Base-by-base conservation (phyloP, 37 sponge, comb jelly and placozoan species). In the Mnemiopsis leidyi region DNA sequence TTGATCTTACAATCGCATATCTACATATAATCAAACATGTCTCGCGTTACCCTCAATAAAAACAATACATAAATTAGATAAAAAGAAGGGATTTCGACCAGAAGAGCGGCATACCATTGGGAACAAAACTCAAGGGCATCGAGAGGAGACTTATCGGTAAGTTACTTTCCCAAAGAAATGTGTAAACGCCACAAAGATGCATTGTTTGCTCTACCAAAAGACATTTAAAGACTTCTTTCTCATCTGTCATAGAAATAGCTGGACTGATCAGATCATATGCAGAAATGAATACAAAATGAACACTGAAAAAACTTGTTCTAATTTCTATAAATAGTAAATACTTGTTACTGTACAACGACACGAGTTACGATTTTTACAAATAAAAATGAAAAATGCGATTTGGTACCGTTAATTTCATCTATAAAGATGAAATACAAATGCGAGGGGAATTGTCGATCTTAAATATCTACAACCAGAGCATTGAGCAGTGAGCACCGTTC, bases 41-140 rank as follows among this genome's bases (percentile, higher is more conserved):
- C 79, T 36, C 30, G 79, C 79, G 20, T 77, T 16, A 77, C 26
- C 79, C 79, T 32, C 79, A 77, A 32, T 77, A 77, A 77, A 48
- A 77, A 77, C 79, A 77, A 31, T 32, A 3, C 79, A 77, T 77
- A 77, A 77, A 77, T 77, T 34, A 77, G 61, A 77, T 77, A 34
- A 77, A 77, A 77, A 77, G 79, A 77, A 32, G 79, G 18, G 79
- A 48, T 48, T 48, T 18, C 61, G 5, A n/a, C 13, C 9, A 48
- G 61, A 48, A 18, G 61, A 48, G 61, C 13, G 5, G 5, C 61
- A 48, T 13, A 48, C 5, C 13, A 13, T 18, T 48, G 13, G 61
- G 61, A 48, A 48, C 13, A 13, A 48, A 48, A 48, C 61, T 13
- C 61, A 48, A 13, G 61, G 61, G 13, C 13, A 48, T 48, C 61